Base-by-base conservation (phyloP, 2,113 vertebrate species). In the Anoplopoma fimbria region DNA sequence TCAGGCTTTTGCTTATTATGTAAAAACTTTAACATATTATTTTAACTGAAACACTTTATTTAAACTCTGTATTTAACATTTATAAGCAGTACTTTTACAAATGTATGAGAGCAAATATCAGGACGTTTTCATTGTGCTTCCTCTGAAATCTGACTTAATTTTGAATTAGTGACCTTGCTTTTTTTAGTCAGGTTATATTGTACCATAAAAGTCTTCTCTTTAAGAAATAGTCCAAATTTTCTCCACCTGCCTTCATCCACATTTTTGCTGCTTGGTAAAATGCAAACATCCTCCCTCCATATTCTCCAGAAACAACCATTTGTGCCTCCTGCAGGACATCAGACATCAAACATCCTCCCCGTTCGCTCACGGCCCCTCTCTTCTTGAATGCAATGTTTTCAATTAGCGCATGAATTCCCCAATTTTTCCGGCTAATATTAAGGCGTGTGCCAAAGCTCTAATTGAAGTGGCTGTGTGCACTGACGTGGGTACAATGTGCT, bases 371-470 rank as follows among this genome's bases (percentile, higher is more conserved):
- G n/a, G n/a, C n/a, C n/a, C n/a, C n/a, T n/a, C 76, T 62, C 78
- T 71, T 9, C 77, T 82, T 92, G 87, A 90, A 92, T 92, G 33
- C 77, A 77, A 85, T 91, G 73, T 86, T 85, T 90, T 91, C 91
- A 93, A 92, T 94, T 93, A 92, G 81, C 8, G 40, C 62, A n/a
- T 17, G 63, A 81, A 57, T 86, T 90, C 89, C 89, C 89, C 87
- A 84, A 88, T 92, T 81, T 86, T 60, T n/a, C n/a, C 9, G 42
- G 75, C 89, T 93, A 92, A 94, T 93, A 92, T 88, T 82, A 83
- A 86, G 69, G 77, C 77, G 65, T 73, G 75, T 63, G 77, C 76
- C 82, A 53, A n/a, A 75, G 67, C 76, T 83, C 86, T 93, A 93
- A 94, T 93, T 94, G 93, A 89, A 82, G 89, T 69, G 87, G 49